Conservation (phyloP, 1,140 invertebrate genomes). For the Macrotrachela quadricornifera region DNA sequence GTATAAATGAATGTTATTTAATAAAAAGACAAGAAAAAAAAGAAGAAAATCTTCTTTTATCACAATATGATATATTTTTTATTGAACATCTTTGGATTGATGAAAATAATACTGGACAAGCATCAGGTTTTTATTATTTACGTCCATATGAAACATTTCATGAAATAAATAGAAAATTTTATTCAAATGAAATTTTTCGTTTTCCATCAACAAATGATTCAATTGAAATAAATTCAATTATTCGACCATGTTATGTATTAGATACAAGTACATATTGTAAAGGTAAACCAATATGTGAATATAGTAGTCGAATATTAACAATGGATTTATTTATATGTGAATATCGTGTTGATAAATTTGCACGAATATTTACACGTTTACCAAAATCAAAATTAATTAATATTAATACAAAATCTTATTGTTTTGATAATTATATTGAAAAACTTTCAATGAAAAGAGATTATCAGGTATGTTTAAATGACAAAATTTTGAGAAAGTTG, state of each 20-base stretch:
- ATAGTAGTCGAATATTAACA: slow-evolving; percentile 34
- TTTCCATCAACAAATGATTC: slow-evolving; percentile 68
- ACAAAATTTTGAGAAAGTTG: background rate
- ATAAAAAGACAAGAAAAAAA: too few species aligned
- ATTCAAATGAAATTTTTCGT: slow-evolving; percentile 77
- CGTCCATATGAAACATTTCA: slow-evolving; percentile 90
- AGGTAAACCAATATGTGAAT: slow-evolving; percentile 55
- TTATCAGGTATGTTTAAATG: slow-evolving; percentile 46
- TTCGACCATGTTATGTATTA: slow-evolving; percentile 79
- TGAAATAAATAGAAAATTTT: slow-evolving; percentile 80
- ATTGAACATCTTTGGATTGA: too few species aligned
- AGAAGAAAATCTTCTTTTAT: too few species aligned
- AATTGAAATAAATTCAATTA: slow-evolving; percentile 73
- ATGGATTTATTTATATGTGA: slow-evolving; percentile 89
- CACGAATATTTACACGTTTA: slow-evolving; percentile 44
- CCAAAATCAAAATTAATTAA: slow-evolving; percentile 18
- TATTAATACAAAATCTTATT: slow-evolving; percentile 69
- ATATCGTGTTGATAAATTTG: slow-evolving; percentile 72
- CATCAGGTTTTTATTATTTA: slow-evolving; percentile 67
- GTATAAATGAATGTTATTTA: too few species aligned
- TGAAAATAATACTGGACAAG: too few species aligned
- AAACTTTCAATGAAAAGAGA: slow-evolving; percentile 61
- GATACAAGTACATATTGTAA: slow-evolving; percentile 76
- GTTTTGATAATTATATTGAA: slow-evolving; percentile 62
- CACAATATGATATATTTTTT: too few species aligned